A percentile compares a stretch with the other conserved stretches of the same genome.
phyloP scores from a whole-genome alignment of 1,140 invertebrate species.

The Arion vulgaris region DNA sequence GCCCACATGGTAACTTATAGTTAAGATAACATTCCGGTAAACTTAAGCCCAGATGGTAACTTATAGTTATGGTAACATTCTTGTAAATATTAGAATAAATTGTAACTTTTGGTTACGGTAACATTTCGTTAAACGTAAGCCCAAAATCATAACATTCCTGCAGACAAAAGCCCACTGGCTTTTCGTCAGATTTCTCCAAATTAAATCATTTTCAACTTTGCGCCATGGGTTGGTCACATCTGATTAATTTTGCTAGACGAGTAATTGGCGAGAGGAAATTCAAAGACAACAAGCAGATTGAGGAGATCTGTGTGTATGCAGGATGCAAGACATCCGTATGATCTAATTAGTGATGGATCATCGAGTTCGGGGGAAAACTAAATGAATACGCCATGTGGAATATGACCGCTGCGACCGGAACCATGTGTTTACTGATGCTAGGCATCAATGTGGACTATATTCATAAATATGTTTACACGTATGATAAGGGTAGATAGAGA shows the following conservation, averaged over 20 bases:
- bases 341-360: neutral
- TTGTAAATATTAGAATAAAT: too few species aligned
- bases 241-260: neutral
- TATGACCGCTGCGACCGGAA: too few species aligned
- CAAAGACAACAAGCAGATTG: neutral
- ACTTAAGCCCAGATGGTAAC: too few species aligned
- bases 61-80: too few species aligned
- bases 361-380: too few species aligned
- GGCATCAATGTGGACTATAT: too few species aligned
- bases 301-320: neutral
- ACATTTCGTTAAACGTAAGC: neutral
- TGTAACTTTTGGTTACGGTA: too few species aligned
- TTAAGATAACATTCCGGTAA: too few species aligned
- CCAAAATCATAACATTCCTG: neutral
- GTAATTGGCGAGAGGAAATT: neutral
- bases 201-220: neutral
- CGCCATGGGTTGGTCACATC: neutral
- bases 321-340: neutral
- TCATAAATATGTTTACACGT: too few species aligned
- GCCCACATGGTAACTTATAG: too few species aligned
- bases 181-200: neutral
- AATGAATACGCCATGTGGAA: neutral
- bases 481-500: too few species aligned
- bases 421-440: too few species aligned
- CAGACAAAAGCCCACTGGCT: neutral